Base-by-base conservation (phyloP, 1,140 invertebrate species). In the Apis florea region DNA sequence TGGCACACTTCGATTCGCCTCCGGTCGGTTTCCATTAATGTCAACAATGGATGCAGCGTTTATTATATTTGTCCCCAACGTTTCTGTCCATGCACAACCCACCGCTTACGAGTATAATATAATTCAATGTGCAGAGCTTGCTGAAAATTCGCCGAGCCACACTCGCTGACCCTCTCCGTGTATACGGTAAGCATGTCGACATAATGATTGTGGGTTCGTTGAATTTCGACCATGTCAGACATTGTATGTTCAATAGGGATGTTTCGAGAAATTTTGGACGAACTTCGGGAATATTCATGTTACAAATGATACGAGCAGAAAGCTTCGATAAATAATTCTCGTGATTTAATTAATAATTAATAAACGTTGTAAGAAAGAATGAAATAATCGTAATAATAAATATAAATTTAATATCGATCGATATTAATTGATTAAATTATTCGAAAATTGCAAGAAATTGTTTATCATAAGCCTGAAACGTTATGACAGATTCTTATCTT, bases 41-140 rank as follows among this genome's bases (percentile, higher is more conserved):
- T 85, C 80, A 83, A 79, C 70, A 74, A 59, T 40, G 31, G 31
- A 24, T 49, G 49, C 40, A 24, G 56, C 75, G 71, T 83, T 86
- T 86, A 86, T 86, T 86, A 82, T 76, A 75, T 86, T 85, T 86
- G 75, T 72, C 84, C 26, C 63, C 66, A 51, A 72, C 47, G 66
- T 69, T 61, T 49, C 54, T 26, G 5, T 1, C 12, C 11, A 53
- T 70, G 74, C 61, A 49, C 49, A 59, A 54, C 17, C 40, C 47
- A 13, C 31, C 83, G 31, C 24, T 74, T 67, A 31, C 40, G 47
- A 69, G 67, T n/a, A 24, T 86, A 86, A 86, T 64, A 70, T 74
- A 67, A 86, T 86, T 86, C 80, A 63, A 40, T 31, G 49, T 54
- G 80, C 54, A 19, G 61, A 56, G 58, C 53, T 63, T 64, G 69